Evolutionary conservation across 2,888 invertebrate genomes (phyloP).

Genomic region (Notocelia uddmanniana): DNA sequence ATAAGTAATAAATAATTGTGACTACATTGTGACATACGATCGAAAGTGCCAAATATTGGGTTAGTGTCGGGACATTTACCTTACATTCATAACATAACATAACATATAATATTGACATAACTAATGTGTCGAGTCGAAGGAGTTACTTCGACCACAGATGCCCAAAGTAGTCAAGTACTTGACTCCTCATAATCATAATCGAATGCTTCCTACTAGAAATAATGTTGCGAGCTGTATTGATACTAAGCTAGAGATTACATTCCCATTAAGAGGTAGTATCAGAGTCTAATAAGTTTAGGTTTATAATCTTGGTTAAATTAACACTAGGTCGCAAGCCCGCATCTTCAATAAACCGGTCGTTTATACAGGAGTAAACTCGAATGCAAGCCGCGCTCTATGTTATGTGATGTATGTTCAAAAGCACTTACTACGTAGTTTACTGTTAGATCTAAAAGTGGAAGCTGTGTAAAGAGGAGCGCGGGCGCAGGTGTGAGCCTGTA

Average conservation of each 20-base stretch:
- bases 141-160: neutral
- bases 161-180: too few relatives aligned
- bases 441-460: slow-evolving; percentile 26
- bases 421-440: neutral
- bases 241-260: neutral
- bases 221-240: too few relatives aligned
- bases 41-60: too few relatives aligned
- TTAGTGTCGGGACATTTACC: too few relatives aligned
- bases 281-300: neutral
- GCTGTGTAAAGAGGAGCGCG: slow-evolving; percentile 12
- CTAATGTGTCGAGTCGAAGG: neutral
- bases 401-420: neutral
- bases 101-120: neutral
- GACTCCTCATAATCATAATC: too few relatives aligned
- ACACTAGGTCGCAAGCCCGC: neutral
- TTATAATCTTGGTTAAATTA: neutral
- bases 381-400: neutral
- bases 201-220: too few relatives aligned
- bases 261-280: neutral
- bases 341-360: neutral
- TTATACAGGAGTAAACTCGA: neutral
- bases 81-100: too few relatives aligned
- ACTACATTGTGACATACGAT: too few relatives aligned
- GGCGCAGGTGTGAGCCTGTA: neutral
- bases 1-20: too few relatives aligned